These are phyloP conservation scores for Nomada fucata DNA, from an alignment of 2,888 invertebrate genomes.

Conservation along the genomic window DNA sequence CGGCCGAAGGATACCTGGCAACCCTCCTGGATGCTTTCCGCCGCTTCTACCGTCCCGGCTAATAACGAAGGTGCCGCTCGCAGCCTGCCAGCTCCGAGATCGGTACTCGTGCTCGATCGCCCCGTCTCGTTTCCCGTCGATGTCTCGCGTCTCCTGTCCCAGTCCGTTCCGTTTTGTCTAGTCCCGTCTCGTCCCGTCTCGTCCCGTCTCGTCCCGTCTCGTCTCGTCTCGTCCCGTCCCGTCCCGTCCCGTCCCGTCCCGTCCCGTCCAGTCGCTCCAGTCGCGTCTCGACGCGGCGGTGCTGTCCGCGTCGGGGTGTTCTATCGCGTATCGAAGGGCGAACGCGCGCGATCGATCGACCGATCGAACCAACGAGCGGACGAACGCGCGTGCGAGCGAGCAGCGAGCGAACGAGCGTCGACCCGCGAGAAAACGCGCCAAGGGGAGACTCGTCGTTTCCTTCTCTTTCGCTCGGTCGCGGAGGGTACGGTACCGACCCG, in stretches of 20 bases:
- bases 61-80: conserved; percentile 40
- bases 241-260: conserved; percentile 1
- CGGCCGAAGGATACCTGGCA: conserved; percentile 68
- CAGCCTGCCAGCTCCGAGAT: conserved; percentile 36
- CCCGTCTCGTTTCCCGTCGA: not conserved
- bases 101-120: conserved; percentile 10
- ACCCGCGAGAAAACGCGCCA: conserved; percentile 54
- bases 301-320: not conserved
- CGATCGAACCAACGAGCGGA: conserved; percentile 31
- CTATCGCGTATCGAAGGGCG: conserved; percentile 34
- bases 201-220: not conserved
- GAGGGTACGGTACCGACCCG: conserved; percentile 67
- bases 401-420: conserved; percentile 50
- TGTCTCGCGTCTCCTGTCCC: not conserved
- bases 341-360: conserved; percentile 47
- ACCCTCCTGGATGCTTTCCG: conserved; percentile 51
- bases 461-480: conserved; percentile 53
- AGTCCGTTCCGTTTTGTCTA: not conserved
- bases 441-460: conserved; percentile 62
- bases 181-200: not conserved
- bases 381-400: conserved; percentile 49
- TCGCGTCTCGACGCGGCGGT: not conserved
- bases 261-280: conserved; percentile 1
- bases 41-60: conserved; percentile 16
- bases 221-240: not conserved